Base-by-base conservation (phyloP, 2,888 invertebrate genomes). In the Thera obeliscata region DNA sequence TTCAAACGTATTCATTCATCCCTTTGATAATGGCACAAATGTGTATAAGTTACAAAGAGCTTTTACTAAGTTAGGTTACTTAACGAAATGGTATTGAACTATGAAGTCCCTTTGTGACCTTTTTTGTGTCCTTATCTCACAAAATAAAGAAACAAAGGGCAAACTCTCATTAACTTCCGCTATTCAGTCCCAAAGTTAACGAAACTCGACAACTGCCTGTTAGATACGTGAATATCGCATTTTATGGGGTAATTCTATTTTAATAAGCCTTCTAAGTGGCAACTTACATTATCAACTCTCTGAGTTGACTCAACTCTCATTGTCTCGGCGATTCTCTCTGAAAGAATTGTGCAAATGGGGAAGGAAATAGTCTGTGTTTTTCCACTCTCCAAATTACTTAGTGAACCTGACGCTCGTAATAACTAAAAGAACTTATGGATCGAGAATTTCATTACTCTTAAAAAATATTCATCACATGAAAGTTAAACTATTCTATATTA, bases 231-330 rank as follows among this genome's bases (percentile, higher is more conserved):
- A 76, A 76, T 72, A 78, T 79, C 78, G 80, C 83, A 79, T 81
- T 85, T 81, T 77, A 80, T 79, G 75, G 81, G 83, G 81, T 79
- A 77, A 85, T 86, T 82, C 80, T 85, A 86, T 83, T 86, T 84
- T 86, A 86, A 86, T 84, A 86, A 85, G 85, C 81, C 73, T 65
- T 77, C 77, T 79, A 81, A 83, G 83, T 77, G 80, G 77, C 81
- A 79, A 84, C 82, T 84, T 86, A 84, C 83, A 86, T 85, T 80
- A 84, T 81, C 82, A 85, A 86, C 78, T 82, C 81, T 78, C 83
- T 82, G 80, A 77, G 81, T 76, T 80, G 78, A 77, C 80, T 78
- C 74, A 72, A 69, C 70, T 75, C 75, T 83, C 81, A 81, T 86
- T 86, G 84, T 85, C 81, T 76, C 74, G 72, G 67, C 70, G 76